Base-by-base conservation (phyloP, 2,113 vertebrate species). In the Leiothrix lutea region DNA sequence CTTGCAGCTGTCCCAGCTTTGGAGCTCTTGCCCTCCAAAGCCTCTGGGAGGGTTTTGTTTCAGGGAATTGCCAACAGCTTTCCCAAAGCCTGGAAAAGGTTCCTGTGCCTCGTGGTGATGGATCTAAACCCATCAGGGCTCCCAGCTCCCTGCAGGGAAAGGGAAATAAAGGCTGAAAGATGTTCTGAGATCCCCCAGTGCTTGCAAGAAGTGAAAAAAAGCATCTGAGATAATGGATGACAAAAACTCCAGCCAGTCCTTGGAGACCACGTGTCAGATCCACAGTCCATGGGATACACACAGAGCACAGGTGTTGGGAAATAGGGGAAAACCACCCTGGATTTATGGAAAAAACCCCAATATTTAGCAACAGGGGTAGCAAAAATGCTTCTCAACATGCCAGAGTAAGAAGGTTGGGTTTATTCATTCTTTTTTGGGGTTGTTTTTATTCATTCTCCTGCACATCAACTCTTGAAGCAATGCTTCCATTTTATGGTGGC, bases 91-190 rank as follows among this genome's bases (percentile, higher is more conserved):
- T 73, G 66, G 45, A 33, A 77, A 65, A 78, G 64, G 64, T 86
- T 48, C n/a, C 40, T 31, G n/a, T 0, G 1, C 60, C 38, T 75
- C 18, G 1, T 25, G 48, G 62, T 0, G 0, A 73, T 7, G 51
- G 28, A 12, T 57, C 8, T 77, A 33, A 74, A 67, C 8, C 66
- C 56, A 75, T 25, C 71, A 83, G 45, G 5, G 7, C 29, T 71
- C 42, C 14, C n/a, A 44, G 4, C 36, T 78, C 16, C 8, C 17
- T 5, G 33, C 61, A 72, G 24, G 8, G 40, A 88, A 0, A 33
- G 65, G 24, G 53, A 61, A 73, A 62, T 33, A 66, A 54, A 0
- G 4, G 44, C 48, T 60, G 24, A 47, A 82, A 85, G 28, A 60
- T 9, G 11, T 60, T 78, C 67, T 56, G 61, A 54, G n/a, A 67